phyloP scores from a whole-genome alignment of 2,797 vertebrate species.

The Lithobates sylvaticus region DNA sequence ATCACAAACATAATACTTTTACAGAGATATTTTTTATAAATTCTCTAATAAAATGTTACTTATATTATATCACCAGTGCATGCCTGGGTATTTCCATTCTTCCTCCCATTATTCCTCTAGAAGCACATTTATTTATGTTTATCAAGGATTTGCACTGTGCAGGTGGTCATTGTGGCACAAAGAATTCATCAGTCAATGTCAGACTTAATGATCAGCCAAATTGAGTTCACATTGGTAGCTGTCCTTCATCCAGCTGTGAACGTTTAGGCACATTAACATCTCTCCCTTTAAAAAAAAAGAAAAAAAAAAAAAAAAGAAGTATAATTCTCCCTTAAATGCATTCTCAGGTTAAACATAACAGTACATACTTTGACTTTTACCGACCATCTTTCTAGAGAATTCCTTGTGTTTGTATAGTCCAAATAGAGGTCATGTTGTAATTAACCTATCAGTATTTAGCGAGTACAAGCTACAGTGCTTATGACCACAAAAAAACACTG shows the following conservation, averaged over 20 bases:
- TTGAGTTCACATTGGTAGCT: constrained; percentile 61
- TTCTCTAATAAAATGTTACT: not conserved
- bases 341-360: constrained; percentile 12
- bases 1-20: not conserved
- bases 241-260: constrained; percentile 65
- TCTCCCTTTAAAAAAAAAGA: not conserved
- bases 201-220: constrained; percentile 66
- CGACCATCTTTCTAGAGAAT: not conserved
- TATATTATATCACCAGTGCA: not conserved
- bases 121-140: constrained; percentile 45
- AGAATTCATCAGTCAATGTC: constrained; percentile 64
- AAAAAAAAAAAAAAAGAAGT: not conserved
- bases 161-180: constrained; percentile 58
- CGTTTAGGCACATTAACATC: constrained; percentile 52
- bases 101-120: not conserved
- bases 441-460: too few relatives aligned
- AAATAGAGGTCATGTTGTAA: not conserved
- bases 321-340: constrained; percentile 1
- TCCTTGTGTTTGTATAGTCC: not conserved
- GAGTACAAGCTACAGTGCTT: too few relatives aligned
- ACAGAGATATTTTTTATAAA: not conserved
- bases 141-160: constrained; percentile 58
- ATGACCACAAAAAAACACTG: too few relatives aligned
- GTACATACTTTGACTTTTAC: not conserved
- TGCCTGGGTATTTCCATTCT: not conserved